Percentiles rank a stretch among this genome's conserved stretches.
These are phyloP conservation scores for Brotula barbata DNA, from an alignment of 2,797 vertebrate species.

Conservation along the genomic window DNA sequence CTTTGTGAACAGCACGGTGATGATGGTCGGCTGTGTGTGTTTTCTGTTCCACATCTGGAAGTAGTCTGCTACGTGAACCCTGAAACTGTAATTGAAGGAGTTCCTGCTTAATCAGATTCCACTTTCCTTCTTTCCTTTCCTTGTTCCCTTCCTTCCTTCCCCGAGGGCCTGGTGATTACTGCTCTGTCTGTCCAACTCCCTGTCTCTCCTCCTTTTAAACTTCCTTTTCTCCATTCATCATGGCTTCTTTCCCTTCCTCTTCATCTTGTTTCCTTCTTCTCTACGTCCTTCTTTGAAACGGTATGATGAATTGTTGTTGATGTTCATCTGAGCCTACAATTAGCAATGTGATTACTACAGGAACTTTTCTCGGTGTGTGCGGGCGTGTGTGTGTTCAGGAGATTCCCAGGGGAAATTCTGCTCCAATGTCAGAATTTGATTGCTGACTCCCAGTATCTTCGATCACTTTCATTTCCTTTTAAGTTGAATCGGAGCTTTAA, in stretches of 20 bases:
- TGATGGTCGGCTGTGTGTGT: conserved; percentile 60
- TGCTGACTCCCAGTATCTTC: conserved; percentile 3
- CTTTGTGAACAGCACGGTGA: conserved; percentile 38
- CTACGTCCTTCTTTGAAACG: conserved; percentile 14
- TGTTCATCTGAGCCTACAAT: conserved; percentile 62
- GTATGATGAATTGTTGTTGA: conserved; percentile 63
- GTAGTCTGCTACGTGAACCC: conserved; percentile 62
- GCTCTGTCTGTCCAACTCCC: conserved; percentile 37
- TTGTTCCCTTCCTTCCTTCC: conserved; percentile 40
- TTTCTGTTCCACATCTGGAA: conserved; percentile 69
- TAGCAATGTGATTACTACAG: conserved; percentile 67
- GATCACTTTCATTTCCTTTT: conserved; percentile 1
- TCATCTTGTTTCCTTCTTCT: conserved; percentile 10
- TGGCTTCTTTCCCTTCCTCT: neutral
- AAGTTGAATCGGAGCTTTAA: too few relatives aligned
- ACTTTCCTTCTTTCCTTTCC: conserved; percentile 26
- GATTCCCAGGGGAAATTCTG: conserved; percentile 26
- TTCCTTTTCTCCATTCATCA: neutral
- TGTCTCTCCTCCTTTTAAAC: conserved; percentile 1
- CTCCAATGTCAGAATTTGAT: conserved; percentile 9
- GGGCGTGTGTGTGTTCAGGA: conserved; percentile 16
- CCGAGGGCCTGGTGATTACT: conserved; percentile 54
- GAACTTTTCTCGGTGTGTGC: conserved; percentile 23
- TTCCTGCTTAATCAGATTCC: conserved; percentile 70
- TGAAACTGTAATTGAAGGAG: conserved; percentile 64